Conservation (phyloP, 2,888 invertebrate genomes). For the Hypselothyrea guttata region DNA sequence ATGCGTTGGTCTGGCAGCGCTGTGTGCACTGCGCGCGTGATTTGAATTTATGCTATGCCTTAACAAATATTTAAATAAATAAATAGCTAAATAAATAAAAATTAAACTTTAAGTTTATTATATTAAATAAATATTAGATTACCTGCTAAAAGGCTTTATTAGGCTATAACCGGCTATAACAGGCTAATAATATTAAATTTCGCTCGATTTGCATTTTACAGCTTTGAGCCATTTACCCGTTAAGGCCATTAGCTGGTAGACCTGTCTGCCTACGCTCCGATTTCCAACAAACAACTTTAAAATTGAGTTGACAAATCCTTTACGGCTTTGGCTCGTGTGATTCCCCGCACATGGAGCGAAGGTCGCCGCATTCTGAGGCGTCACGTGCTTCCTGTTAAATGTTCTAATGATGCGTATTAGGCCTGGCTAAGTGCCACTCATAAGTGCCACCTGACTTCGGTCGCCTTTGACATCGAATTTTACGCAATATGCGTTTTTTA, state of each 20-base stretch:
- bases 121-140: too few species aligned
- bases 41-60: not conserved
- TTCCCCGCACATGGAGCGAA: not conserved
- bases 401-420: constrained; percentile 78
- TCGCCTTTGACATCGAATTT: constrained; percentile 57
- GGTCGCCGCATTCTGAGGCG: constrained; percentile 24
- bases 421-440: constrained; percentile 73
- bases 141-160: too few species aligned
- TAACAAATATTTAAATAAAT: too few species aligned
- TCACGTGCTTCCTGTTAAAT: constrained; percentile 78
- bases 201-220: too few species aligned
- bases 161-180: too few species aligned
- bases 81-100: too few species aligned
- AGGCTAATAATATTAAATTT: not conserved
- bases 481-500: constrained; percentile 71
- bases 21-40: not conserved
- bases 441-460: constrained; percentile 66
- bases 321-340: constrained; percentile 4
- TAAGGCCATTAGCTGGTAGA: not conserved
- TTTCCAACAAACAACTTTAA: constrained; percentile 19
- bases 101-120: too few species aligned
- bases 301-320: constrained; percentile 30
- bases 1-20: constrained; percentile 6
- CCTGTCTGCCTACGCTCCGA: not conserved
- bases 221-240: not conserved